Percentiles rank a stretch among this genome's conserved stretches.
phyloP scores from a whole-genome alignment of 2,888 invertebrate genomes.

The Tridacna gigas region DNA sequence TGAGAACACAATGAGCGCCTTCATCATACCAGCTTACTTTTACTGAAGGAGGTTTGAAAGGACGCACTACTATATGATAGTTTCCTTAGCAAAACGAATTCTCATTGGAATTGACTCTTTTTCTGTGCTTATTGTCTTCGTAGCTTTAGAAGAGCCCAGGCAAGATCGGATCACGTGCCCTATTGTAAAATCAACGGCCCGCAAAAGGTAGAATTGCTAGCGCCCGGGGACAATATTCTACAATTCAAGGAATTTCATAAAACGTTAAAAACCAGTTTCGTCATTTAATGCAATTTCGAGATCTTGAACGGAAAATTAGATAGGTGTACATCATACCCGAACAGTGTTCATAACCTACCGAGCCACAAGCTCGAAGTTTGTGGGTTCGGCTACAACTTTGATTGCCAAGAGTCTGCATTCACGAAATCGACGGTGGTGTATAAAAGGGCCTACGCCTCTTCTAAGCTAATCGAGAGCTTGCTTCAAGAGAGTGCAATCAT shows the following conservation, averaged over 20 bases:
- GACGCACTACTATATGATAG: constrained; percentile 55
- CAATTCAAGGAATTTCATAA: constrained; percentile 54
- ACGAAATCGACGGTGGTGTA: constrained; percentile 34
- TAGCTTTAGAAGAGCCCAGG: constrained; percentile 31
- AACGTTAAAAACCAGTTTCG: constrained; percentile 47
- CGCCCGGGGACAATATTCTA: constrained; percentile 49
- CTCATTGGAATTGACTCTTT: background rate
- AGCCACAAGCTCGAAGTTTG: constrained; percentile 28
- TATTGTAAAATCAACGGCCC: constrained; percentile 45
- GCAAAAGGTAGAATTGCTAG: constrained; percentile 53
- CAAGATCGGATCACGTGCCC: constrained; percentile 38
- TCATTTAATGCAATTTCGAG: constrained; percentile 60
- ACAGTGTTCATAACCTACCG: background rate
- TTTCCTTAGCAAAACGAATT: constrained; percentile 48
- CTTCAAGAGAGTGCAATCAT: constrained; percentile 36
- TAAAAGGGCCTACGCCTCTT: constrained; percentile 8
- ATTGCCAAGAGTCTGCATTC: constrained; percentile 1
- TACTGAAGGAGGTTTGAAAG: constrained; percentile 39
- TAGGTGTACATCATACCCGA: constrained; percentile 14
- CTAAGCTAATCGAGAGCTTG: constrained; percentile 15
- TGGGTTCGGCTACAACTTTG: constrained; percentile 27
- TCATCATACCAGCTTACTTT: constrained; percentile 59
- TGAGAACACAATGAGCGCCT: constrained; percentile 30
- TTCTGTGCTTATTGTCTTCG: constrained; percentile 61
- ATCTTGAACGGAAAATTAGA: constrained; percentile 38